Percentiles rank a stretch among this genome's conserved stretches.
These are phyloP conservation scores for Cybosia mesomella DNA, from an alignment of 2,888 invertebrate species.

Conservation along the genomic window DNA sequence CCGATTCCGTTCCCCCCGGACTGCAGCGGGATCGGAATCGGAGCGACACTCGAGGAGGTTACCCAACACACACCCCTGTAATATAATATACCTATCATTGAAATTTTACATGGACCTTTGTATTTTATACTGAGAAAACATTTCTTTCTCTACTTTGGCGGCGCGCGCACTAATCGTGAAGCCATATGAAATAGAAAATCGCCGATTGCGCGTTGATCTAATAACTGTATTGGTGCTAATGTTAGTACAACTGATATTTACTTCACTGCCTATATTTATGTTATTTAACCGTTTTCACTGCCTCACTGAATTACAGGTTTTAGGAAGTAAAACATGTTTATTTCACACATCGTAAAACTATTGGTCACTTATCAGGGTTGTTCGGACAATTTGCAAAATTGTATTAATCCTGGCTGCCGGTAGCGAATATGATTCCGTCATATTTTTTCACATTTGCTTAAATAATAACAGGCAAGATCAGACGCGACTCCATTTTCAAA, in stretches of 20 bases:
- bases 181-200: constrained; percentile 40
- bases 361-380: constrained; percentile 11
- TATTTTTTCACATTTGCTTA: constrained; percentile 33
- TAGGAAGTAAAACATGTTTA: background rate
- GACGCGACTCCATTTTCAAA: constrained; percentile 52
- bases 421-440: constrained; percentile 29
- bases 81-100: too few relatives aligned
- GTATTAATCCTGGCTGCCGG: constrained; percentile 29
- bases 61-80: too few relatives aligned
- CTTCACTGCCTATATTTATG: constrained; percentile 17
- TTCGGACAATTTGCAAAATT: background rate
- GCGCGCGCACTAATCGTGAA: constrained; percentile 29
- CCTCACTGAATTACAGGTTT: background rate
- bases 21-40: too few relatives aligned
- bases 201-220: constrained; percentile 37
- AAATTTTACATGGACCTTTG: background rate
- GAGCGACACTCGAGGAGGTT: too few relatives aligned
- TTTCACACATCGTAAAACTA: constrained; percentile 9
- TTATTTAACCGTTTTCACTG: background rate
- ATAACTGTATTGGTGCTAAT: constrained; percentile 46
- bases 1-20: too few relatives aligned
- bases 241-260: constrained; percentile 28
- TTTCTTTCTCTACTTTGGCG: background rate
- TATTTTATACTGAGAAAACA: background rate
- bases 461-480: constrained; percentile 25